Base-by-base conservation (phyloP, 2,888 invertebrate species). In the Hololepta plana region DNA sequence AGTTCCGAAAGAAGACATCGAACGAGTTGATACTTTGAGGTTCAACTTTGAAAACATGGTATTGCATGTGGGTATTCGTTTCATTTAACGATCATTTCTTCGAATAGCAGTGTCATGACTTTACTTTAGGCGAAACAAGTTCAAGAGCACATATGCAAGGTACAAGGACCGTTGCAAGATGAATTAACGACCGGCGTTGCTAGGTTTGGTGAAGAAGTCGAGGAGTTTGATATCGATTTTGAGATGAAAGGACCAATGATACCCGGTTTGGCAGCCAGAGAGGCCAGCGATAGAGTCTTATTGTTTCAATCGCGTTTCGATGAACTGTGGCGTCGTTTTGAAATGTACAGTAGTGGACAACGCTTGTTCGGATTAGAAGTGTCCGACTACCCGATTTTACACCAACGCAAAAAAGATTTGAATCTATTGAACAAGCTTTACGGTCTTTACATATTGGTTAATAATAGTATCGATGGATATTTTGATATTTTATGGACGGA, bases 381-480 rank as follows among this genome's bases (percentile, higher is more conserved):
- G 4, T 74, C 80, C 10, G 80, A 84, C 30, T 88, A 87, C 54
- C 87, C 87, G 0, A 61, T 72, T 31, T 50, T 90, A 25, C 67
- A 73, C 32, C 67, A 72, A 39, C 71, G 81, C 36, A 84, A 79
- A 49, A 81, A 75, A 39, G 84, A 88, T 46, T 72, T 90, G 39
- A 76, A 75, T 47, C 62, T 88, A 25, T 57, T 90, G 10, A 84
- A 75, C 53, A 81, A 82, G 49, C 57, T 90, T 45, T 90, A 81
- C 38, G 58, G 64, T 1, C 51, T 76, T 28, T 91, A 87, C 54
- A 64, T 82, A 38, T 64, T 74, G 41, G 88, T 90, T 1, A 75
- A 84, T 60, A 74, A 75, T 41, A 76, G 80, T 3, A 80, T 90
- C 28, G 77, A 82, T 43, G 77, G 80, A 2, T 90, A 88, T 47